These are phyloP conservation scores for Morpho achilles DNA, from an alignment of 2,888 invertebrate species.

Conservation along the genomic window DNA sequence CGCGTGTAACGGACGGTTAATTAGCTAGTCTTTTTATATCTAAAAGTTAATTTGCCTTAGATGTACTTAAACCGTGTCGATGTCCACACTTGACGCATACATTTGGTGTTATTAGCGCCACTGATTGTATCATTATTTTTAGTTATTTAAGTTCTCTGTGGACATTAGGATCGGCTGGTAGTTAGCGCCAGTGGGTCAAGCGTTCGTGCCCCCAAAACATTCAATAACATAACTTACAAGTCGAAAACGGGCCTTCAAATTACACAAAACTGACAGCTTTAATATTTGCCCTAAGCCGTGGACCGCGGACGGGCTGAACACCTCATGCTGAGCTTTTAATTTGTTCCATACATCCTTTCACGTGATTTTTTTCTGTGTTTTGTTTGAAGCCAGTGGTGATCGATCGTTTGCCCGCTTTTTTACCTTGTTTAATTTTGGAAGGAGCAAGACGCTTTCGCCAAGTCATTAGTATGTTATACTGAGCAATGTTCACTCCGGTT, in stretches of 20 bases:
- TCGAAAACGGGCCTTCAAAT: conserved; percentile 39
- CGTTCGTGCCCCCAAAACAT: conserved; percentile 39
- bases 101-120: conserved; percentile 36
- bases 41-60: conserved; percentile 36
- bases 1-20: conserved; percentile 24
- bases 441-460: conserved; percentile 68
- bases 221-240: conserved; percentile 75
- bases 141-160: conserved; percentile 44
- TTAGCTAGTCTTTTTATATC: conserved; percentile 8
- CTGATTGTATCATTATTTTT: conserved; percentile 37
- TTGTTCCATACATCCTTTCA: conserved; percentile 75
- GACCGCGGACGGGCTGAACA: conserved; percentile 47
- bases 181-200: conserved; percentile 40
- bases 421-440: conserved; percentile 73
- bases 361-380: conserved; percentile 69
- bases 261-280: conserved; percentile 65
- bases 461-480: conserved; percentile 62
- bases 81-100: too few species aligned
- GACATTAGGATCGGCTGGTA: conserved; percentile 46
- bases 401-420: conserved; percentile 74
- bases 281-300: conserved; percentile 70
- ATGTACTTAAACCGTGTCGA: conserved; percentile 28
- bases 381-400: conserved; percentile 68
- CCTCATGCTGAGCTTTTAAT: conserved; percentile 77
- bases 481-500: conserved; percentile 33